Conservation (phyloP, 2,113 vertebrate genomes). For the Psephotus haematonotus region DNA sequence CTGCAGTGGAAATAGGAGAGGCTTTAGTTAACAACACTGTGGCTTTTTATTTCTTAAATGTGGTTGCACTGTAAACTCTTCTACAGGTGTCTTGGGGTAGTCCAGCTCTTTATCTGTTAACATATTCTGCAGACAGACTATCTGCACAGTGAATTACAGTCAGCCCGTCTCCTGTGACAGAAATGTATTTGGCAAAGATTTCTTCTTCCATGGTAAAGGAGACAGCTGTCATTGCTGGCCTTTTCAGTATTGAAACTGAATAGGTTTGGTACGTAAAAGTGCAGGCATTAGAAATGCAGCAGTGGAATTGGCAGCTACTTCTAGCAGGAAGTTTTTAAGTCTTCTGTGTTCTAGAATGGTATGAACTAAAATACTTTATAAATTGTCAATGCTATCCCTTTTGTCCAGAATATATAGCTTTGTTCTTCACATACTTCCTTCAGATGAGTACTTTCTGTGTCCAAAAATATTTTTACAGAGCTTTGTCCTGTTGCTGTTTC, state of each 20-base stretch:
- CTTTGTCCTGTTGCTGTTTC: conserved; percentile 17
- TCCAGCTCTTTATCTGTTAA: neutral
- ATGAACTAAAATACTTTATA: neutral
- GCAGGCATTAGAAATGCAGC: neutral
- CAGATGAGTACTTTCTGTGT: neutral
- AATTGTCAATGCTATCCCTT: neutral
- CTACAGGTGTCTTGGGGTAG: neutral
- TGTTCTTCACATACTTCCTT: neutral
- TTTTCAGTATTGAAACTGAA: neutral
- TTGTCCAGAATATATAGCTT: neutral
- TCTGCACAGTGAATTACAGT: neutral
- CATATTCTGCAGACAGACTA: neutral
- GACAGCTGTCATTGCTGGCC: conserved; percentile 58
- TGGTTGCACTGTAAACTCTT: neutral
- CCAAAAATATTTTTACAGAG: neutral
- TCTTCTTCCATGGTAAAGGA: neutral
- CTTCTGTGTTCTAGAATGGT: neutral
- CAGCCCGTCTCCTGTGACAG: neutral
- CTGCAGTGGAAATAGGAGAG: neutral
- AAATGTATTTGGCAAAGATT: conserved; percentile 11
- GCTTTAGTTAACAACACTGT: neutral
- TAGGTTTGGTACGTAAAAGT: neutral
- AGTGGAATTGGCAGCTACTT: conserved; percentile 31
- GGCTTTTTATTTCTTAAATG: neutral
- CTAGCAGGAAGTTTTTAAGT: conserved; percentile 23